Conservation (phyloP, 2,113 vertebrate genomes). For the Centropus unirufus region DNA sequence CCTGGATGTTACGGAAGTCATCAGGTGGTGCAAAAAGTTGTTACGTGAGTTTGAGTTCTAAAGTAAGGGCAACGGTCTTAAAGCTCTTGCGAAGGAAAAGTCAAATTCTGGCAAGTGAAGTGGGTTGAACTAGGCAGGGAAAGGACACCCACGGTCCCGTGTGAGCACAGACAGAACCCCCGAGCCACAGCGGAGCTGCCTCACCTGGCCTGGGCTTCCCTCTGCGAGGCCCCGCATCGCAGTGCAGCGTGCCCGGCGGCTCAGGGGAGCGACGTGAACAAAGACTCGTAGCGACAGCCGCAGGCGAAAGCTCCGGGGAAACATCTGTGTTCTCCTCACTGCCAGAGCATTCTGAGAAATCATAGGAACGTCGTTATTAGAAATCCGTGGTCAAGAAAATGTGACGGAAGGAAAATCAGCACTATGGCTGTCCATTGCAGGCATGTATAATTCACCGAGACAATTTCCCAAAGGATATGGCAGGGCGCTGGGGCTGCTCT, state of each 20-base stretch:
- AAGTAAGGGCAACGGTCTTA: background rate
- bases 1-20: background rate
- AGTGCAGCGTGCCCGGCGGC: slow-evolving; percentile 81
- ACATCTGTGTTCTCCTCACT: slow-evolving; percentile 83
- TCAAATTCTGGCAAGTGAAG: background rate
- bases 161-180: background rate
- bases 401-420: background rate
- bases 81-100: background rate
- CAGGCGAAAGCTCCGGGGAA: slow-evolving; percentile 76
- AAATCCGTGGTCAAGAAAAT: background rate
- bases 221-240: slow-evolving; percentile 81
- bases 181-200: too few species aligned
- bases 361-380: background rate
- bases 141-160: background rate
- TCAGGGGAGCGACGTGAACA: slow-evolving; percentile 76
- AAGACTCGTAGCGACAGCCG: slow-evolving; percentile 73
- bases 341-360: slow-evolving; percentile 78
- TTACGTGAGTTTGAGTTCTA: background rate
- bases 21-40: background rate
- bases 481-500: background rate
- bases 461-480: too few species aligned
- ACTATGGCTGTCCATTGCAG: background rate
- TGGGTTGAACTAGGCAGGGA: background rate
- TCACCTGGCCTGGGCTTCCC: slow-evolving; percentile 75
- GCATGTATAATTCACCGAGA: rapidly evolving